Evolutionary conservation across 92 coral and sea anemone genomes (phyloP), one percentile per base, ranked within the genome.

Genomic region (Pocillopora meandrina): DNA sequence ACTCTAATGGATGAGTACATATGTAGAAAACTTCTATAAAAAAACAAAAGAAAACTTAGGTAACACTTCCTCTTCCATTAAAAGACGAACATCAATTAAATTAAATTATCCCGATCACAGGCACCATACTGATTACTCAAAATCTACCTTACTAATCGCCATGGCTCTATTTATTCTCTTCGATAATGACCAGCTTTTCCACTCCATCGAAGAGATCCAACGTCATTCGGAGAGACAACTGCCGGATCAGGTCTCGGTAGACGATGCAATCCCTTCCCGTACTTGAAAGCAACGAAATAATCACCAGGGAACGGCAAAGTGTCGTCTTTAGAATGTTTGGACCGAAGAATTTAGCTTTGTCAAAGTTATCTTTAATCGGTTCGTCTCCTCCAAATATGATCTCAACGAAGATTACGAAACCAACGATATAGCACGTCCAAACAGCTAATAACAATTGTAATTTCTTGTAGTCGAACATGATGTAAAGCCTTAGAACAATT

Each of bases 251-350:
- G 35, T 85, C 87, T 23, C 76, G 68, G 76, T 82, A 82, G 14
- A 42, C 23, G 59, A 18, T 81, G 14, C 77, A 81, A 81, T 82
- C 86, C 8, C 60, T 74, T 4, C 86, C 79, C 8, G 86, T 82
- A 26, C 26, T 26, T 16, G 86, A 71, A 58, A 92, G 89, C 36
- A 92, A 85, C 36, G 88, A 77, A 4, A 90, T 87, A 5, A 90
- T 72, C 1, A 74, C 85, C 17, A 96, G 98, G 3, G 96, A 36
- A 19, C 88, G 74, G 60, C 98, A 95, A 5, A 93, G 86, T 1
- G 91, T 87, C 20, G 84, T 87, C 78, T 88, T 90, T 70, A 94
- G 66, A 2, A 86, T 66, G 74, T 90, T 92, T 36, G 98, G 98
- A n/a, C 96, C 95, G 75, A 93, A 90, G 49, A 83, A 79, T 52